Conservation (phyloP, 2,797 vertebrate genomes). For the Acipenser oxyrinchus region DNA sequence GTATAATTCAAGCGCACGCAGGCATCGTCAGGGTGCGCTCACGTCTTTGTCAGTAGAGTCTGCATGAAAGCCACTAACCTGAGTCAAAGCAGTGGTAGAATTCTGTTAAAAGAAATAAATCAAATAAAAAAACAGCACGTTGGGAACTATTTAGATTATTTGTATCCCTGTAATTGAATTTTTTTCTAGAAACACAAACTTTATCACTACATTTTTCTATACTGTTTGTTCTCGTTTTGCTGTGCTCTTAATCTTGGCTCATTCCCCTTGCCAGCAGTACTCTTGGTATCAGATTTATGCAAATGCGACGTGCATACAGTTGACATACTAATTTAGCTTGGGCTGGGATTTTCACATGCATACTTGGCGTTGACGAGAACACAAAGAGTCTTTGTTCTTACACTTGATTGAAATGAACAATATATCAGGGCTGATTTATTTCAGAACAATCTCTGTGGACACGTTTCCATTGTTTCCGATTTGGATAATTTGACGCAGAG, state of each 20-base stretch:
- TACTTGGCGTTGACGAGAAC: slow-evolving; percentile 29
- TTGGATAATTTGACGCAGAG: slow-evolving; percentile 43
- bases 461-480: slow-evolving; percentile 37
- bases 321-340: not conserved
- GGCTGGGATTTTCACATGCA: slow-evolving; percentile 6
- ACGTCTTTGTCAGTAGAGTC: too few relatives aligned
- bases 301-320: slow-evolving; percentile 1
- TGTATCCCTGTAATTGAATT: too few relatives aligned
- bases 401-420: slow-evolving; percentile 35
- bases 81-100: not conserved
- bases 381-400: slow-evolving; percentile 38
- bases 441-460: slow-evolving; percentile 12
- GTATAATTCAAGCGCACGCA: too few relatives aligned
- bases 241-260: too few relatives aligned
- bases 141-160: too few relatives aligned
- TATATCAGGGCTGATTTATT: slow-evolving; percentile 38
- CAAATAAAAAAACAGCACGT: too few relatives aligned
- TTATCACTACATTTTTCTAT: too few relatives aligned
- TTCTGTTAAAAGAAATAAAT: not conserved
- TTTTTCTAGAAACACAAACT: too few relatives aligned
- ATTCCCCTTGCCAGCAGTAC: too few relatives aligned
- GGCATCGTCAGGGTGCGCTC: too few relatives aligned
- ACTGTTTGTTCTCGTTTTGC: too few relatives aligned
- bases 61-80: too few relatives aligned
- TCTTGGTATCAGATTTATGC: not conserved